These are phyloP conservation scores for Synanthedon tipuliformis DNA, from an alignment of 2,888 invertebrate genomes.

Conservation along the genomic window DNA sequence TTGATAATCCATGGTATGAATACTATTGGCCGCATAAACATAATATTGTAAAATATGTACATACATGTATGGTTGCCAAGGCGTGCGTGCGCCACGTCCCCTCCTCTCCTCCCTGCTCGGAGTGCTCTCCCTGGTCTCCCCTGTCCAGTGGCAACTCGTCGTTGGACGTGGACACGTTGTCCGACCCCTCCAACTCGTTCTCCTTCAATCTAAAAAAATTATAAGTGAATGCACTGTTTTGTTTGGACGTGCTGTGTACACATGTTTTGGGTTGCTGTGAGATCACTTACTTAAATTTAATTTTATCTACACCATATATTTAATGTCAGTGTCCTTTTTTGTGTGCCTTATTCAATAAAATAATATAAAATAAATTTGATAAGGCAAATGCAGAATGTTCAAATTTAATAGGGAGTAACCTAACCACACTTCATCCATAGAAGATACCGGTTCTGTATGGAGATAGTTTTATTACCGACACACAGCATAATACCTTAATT, in stretches of 20 bases:
- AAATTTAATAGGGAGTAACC: not conserved
- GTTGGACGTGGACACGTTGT: conserved; percentile 65
- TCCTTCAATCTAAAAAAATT: conserved; percentile 39
- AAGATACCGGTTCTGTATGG: too few species aligned
- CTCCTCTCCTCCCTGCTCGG: too few species aligned
- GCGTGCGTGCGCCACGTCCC: too few species aligned
- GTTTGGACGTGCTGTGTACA: not conserved
- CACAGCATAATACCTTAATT: too few species aligned
- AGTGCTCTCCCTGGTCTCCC: conserved; percentile 9
- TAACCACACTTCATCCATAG: not conserved
- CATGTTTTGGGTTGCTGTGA: too few species aligned
- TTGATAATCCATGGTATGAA: not conserved
- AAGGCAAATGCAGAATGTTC: conserved; percentile 5
- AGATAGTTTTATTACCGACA: not conserved
- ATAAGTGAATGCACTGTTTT: not conserved
- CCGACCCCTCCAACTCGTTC: conserved; percentile 54
- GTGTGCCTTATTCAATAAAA: too few species aligned
- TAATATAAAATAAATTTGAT: not conserved
- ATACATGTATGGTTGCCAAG: not conserved
- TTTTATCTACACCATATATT: too few species aligned
- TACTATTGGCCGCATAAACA: not conserved
- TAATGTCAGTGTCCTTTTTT: too few species aligned
- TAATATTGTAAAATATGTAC: not conserved
- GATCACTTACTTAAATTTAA: too few species aligned
- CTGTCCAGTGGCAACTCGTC: conserved; percentile 45